Conservation (phyloP, 92 coral and sea anemone species). For the Heliopora coerulea region DNA sequence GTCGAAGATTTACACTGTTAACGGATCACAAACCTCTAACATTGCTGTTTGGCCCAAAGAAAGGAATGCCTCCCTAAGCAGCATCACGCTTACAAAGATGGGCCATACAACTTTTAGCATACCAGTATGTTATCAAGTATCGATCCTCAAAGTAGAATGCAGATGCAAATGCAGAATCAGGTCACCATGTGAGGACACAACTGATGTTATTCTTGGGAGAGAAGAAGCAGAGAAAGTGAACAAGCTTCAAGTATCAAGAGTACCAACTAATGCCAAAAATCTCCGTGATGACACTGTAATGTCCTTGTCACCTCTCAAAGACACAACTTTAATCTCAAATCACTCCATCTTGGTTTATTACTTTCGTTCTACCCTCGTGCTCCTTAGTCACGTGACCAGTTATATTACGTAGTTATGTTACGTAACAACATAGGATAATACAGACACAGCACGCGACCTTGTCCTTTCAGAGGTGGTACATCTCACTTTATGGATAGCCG, state of each 20-base stretch:
- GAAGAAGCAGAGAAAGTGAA: conserved; percentile 4
- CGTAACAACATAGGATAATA: no score
- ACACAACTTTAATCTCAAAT: no score
- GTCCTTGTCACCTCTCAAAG: no score
- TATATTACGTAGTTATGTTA: no score
- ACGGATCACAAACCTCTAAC: conserved; percentile 9
- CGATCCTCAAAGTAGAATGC: conserved; percentile 32
- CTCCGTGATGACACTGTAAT: background rate
- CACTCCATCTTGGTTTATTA: no score
- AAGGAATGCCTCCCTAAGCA: background rate
- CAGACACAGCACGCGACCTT: background rate
- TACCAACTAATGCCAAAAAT: background rate
- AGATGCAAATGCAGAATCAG: conserved; percentile 46
- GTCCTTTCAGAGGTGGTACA: background rate
- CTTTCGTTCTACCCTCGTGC: no score
- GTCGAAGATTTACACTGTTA: background rate
- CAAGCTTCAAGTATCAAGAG: background rate
- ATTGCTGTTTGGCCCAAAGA: background rate
- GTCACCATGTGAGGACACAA: background rate
- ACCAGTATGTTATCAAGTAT: no score
- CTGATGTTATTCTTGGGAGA: background rate
- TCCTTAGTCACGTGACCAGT: no score
- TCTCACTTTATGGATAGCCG: background rate
- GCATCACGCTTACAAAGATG: no score
- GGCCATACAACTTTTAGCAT: no score